Conservation (phyloP, 2,888 invertebrate genomes). For the Callyntrura guangdongensis region DNA sequence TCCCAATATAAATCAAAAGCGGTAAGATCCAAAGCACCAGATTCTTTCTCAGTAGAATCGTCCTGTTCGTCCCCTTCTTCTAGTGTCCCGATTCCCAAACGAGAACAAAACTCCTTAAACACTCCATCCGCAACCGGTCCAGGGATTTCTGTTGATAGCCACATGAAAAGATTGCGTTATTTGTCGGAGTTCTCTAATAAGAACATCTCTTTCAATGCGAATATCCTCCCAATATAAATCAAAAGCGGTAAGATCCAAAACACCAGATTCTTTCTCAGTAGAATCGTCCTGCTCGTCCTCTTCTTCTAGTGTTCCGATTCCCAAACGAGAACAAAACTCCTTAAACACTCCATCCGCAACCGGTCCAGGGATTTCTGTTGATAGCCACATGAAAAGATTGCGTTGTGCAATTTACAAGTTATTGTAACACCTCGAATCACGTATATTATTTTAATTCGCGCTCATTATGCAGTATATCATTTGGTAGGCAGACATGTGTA, state of each 20-base stretch:
- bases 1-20: constrained; percentile 76
- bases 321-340: constrained; percentile 69
- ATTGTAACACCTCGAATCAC: no score
- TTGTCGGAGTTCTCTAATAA: constrained; percentile 62
- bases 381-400: no score
- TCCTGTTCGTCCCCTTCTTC: constrained; percentile 29
- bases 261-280: no score
- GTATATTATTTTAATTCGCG: no score
- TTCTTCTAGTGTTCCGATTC: constrained; percentile 55
- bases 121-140: constrained; percentile 58
- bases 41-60: no score
- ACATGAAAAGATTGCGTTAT: no score
- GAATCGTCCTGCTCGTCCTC: constrained; percentile 48
- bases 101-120: constrained; percentile 62
- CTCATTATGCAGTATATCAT: no score
- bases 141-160: constrained; percentile 69
- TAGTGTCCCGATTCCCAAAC: constrained; percentile 67
- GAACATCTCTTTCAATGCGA: constrained; percentile 61
- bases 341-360: constrained; percentile 49
- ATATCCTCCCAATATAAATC: constrained; percentile 78
- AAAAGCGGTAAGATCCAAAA: constrained; percentile 56
- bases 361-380: no score
- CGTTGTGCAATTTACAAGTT: no score
- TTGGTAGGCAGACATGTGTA: constrained; percentile 7
- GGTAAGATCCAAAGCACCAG: constrained; percentile 46